phyloP scores from a whole-genome alignment of 2,888 invertebrate genomes.

The Drosophila quinaria region DNA sequence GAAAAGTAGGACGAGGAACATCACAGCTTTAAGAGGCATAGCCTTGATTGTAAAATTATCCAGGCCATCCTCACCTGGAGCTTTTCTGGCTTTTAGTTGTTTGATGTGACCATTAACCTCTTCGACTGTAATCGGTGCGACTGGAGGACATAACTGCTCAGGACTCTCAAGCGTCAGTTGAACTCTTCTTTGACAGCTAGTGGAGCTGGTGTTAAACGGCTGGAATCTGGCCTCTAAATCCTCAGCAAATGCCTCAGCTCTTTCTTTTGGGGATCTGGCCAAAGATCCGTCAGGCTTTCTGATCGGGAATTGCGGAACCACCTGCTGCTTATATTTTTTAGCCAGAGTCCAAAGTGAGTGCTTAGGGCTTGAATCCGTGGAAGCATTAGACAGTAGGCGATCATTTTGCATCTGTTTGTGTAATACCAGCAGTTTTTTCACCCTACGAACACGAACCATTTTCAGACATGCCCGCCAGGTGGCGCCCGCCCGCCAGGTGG shows the following conservation, averaged over 20 bases:
- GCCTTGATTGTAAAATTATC: not conserved
- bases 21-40: not conserved
- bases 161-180: not conserved
- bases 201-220: not conserved
- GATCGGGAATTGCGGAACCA: not conserved
- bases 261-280: conserved; percentile 1
- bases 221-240: not conserved
- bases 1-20: not conserved
- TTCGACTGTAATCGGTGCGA: not conserved
- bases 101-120: not conserved
- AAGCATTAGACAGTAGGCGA: not conserved
- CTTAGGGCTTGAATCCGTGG: not conserved
- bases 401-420: not conserved
- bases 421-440: not conserved
- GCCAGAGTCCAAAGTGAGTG: not conserved
- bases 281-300: not conserved
- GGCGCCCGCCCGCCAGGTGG: too few relatives aligned
- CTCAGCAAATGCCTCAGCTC: not conserved
- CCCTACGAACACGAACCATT: too few relatives aligned
- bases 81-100: not conserved
- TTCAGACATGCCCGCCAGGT: too few relatives aligned
- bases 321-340: conserved; percentile 1
- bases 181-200: not conserved
- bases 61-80: not conserved
- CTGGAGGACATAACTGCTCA: not conserved